These are phyloP conservation scores for Leucophenga montana DNA, from an alignment of 2,888 invertebrate species.

Conservation along the genomic window DNA sequence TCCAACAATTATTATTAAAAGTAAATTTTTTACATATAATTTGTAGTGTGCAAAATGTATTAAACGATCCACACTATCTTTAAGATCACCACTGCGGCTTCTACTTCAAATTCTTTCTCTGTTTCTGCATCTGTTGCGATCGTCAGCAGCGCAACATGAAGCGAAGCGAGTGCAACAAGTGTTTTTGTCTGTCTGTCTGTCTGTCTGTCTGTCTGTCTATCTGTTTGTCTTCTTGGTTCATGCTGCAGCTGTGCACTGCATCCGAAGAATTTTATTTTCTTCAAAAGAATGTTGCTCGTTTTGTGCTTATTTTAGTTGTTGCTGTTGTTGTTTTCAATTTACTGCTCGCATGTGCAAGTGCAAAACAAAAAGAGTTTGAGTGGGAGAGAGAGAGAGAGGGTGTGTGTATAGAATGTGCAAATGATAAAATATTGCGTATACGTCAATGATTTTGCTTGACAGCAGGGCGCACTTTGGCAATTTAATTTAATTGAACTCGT, in stretches of 20 bases:
- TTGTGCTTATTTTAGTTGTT: neutral
- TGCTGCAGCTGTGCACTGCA: neutral
- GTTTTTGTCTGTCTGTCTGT: neutral
- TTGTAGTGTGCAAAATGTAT: neutral
- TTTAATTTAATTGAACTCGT: slow-evolving; percentile 63
- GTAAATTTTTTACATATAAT: too few species aligned
- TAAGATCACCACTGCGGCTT: neutral
- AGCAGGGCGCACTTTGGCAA: slow-evolving; percentile 58
- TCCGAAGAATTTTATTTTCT: slow-evolving; percentile 12
- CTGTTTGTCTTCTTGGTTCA: neutral
- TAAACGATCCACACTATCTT: neutral
- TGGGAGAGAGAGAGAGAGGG: too few species aligned
- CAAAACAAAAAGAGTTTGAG: too few species aligned
- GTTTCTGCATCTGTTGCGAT: neutral
- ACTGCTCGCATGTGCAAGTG: neutral
- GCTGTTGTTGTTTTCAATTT: slow-evolving; percentile 16
- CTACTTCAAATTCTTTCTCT: too few species aligned
- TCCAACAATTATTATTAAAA: too few species aligned
- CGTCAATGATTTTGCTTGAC: slow-evolving; percentile 60
- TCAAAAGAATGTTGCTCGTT: slow-evolving; percentile 15
- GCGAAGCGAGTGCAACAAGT: slow-evolving; percentile 14
- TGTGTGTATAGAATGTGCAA: neutral
- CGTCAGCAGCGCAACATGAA: slow-evolving; percentile 3
- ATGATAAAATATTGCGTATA: slow-evolving; percentile 53
- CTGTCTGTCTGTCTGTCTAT: neutral